Evolutionary conservation across 30 jellyfish, hydroid and myxozoan genomes (phyloP).

Genomic region (Cassiopea andromeda): DNA sequence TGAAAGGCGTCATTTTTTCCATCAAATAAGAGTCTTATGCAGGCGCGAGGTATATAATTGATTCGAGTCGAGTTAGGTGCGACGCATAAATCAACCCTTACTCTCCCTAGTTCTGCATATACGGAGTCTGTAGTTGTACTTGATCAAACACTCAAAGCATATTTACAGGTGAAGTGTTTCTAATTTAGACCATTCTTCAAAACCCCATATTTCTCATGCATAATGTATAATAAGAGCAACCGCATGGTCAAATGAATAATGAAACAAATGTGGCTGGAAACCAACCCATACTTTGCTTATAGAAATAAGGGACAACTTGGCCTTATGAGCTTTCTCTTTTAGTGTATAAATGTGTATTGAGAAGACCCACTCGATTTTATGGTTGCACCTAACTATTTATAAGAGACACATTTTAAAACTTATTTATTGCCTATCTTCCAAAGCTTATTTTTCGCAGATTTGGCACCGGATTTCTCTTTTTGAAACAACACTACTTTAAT

Average conservation of each 20-base stretch:
- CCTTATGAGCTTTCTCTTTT: not conserved
- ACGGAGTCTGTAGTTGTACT: no score
- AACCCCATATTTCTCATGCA: no score
- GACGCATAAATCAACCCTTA: not conserved
- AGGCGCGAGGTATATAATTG: not conserved
- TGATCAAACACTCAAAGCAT: no score
- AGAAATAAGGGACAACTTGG: no score
- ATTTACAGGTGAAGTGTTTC: no score
- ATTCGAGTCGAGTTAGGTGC: slow-evolving; percentile 4
- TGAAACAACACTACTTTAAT: slow-evolving; percentile 15
- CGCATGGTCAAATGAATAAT: no score
- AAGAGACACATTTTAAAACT: slow-evolving; percentile 11
- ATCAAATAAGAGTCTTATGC: not conserved
- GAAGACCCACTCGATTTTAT: not conserved
- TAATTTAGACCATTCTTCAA: no score
- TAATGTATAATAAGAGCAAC: no score
- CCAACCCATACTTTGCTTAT: no score
- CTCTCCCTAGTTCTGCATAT: no score
- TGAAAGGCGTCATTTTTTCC: slow-evolving; percentile 7
- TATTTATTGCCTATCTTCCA: not conserved
- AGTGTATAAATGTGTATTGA: not conserved
- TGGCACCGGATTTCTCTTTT: slow-evolving; percentile 19
- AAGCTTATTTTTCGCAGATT: not conserved
- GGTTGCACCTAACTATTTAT: slow-evolving; percentile 1
- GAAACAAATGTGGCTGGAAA: no score